Base-by-base conservation (phyloP, 1,140 invertebrate genomes). In the Papilio dardanus region DNA sequence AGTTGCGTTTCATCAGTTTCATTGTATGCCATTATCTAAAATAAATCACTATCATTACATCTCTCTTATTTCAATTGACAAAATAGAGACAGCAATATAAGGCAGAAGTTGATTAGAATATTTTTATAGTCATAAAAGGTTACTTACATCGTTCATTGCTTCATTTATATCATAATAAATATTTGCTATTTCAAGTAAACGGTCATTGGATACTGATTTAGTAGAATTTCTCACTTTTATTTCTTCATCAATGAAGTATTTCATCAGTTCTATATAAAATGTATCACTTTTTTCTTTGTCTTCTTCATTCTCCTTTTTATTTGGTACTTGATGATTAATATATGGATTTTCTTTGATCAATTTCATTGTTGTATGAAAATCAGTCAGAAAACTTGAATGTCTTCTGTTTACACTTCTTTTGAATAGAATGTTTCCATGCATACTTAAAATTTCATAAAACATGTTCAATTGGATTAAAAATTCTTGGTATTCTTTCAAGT, bases 21-120 rank as follows among this genome's bases (percentile, higher is more conserved):
- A 83, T 96, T 96, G 66, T 86, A 86, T 8, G 88, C 83, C 76
- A 93, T 92, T 28, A 95, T 76, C 95, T 96, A 77, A 0, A 69
- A 12, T 40, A 88, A 88, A 40, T 35, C 74, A 42, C 42, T 42
- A 37, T 37, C 0, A 10, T 37, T 7, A 10, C 35, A 37, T 37
- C 35, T 12, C 35, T 37, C 7, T 37, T 12, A 37, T 37, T 37
- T 10, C 2, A 14, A 16, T 42, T 42, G 40, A 42, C 14, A 42
- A 6, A 7, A 0, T 46, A 46, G 5, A 46, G 42, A n/a, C n/a
- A 46, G 12, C 7, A 42, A 42, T 5, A 5, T 19, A 6, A n/a
- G n/a, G n/a, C n/a, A n/a, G n/a, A n/a, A n/a, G n/a, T n/a, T n/a
- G n/a, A n/a, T n/a, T n/a, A n/a, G n/a, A n/a, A n/a, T n/a, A n/a